Evolutionary conservation across 2,113 vertebrate genomes (phyloP), one percentile per base, ranked within the genome.

Genomic region (Acrocephalus arundinaceus): DNA sequence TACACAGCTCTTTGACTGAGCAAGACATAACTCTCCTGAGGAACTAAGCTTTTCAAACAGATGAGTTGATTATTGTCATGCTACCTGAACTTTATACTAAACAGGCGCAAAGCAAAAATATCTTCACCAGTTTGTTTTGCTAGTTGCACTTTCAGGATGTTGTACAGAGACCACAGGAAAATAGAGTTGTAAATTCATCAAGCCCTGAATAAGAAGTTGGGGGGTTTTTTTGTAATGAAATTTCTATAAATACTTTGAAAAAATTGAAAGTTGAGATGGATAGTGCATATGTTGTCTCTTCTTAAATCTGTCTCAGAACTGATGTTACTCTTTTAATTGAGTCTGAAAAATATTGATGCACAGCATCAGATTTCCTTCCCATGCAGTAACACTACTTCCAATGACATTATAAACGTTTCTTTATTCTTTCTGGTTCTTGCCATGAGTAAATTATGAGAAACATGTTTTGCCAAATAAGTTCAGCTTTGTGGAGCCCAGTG

Each of bases 271-370:
- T 75, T 87, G 27, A 65, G 70, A 67, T 57, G 33, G 24, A 3
- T 57, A 25, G 46, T 94, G 31, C 20, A 10, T 68, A 19, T 35
- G 33, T 66, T 85, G 62, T 87, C 74, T 91, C 89, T 93, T 95
- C 87, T 96, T 89, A 96, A 94, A 94, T 91, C 89, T 93, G 83
- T 93, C 87, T 82, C 43, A 91, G 48, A 93, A 73, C 24, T 89
- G 31, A 6, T 37, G 11, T 51, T 41, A 13, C 37, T 67, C n/a
- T 81, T 71, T 18, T 52, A 20, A 20, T 15, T 31, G 14, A 82
- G 17, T 54, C 33, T 72, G 66, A 76, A 30, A 61, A 65, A 68
- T 62, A 85, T 16, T 57, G 63, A 37, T 89, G 33, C 13, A 76
- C 68, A 59, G 18, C 33, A 28, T 86, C 48, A 43, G 9, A 15